phyloP scores from a whole-genome alignment of 2,113 vertebrate genomes.

The Arothron firmamentum region DNA sequence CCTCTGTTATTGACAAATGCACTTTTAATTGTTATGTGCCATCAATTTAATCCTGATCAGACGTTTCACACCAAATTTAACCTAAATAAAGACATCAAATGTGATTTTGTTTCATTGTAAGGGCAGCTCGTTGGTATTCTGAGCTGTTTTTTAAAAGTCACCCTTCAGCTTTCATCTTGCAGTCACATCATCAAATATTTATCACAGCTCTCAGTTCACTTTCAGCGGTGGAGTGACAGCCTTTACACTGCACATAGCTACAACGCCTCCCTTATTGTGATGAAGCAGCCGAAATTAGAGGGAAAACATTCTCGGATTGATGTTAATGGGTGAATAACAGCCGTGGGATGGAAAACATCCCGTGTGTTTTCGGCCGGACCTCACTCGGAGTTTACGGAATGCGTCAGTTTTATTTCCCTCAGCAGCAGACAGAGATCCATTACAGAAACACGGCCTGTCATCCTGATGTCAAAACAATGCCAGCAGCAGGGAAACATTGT shows the following conservation, averaged over 20 bases:
- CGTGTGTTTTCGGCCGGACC: background rate
- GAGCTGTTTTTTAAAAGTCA: constrained; percentile 33
- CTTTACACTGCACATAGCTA: constrained; percentile 6
- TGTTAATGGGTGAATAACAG: constrained; percentile 4
- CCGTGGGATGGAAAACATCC: background rate
- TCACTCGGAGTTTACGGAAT: constrained; percentile 3
- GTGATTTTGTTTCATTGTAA: constrained; percentile 30
- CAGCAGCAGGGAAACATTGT: constrained; percentile 38
- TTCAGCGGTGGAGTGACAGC: constrained; percentile 12
- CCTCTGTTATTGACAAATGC: too few relatives aligned
- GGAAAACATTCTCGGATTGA: background rate
- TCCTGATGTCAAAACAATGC: constrained; percentile 49
- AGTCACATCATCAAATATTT: constrained; percentile 48
- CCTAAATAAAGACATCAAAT: constrained; percentile 3
- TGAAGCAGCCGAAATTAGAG: constrained; percentile 5
- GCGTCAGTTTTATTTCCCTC: constrained; percentile 9
- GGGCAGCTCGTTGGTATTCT: constrained; percentile 44
- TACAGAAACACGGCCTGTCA: constrained; percentile 27
- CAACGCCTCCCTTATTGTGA: constrained; percentile 17
- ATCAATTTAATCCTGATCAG: too few relatives aligned
- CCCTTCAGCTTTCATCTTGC: constrained; percentile 42
- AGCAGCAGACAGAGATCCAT: constrained; percentile 36
- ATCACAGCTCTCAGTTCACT: constrained; percentile 38
- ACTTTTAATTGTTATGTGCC: too few relatives aligned
- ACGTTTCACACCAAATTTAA: background rate